These are phyloP conservation scores for Myotis vivesi DNA, from an alignment of 2,797 vertebrate genomes.

Conservation along the genomic window DNA sequence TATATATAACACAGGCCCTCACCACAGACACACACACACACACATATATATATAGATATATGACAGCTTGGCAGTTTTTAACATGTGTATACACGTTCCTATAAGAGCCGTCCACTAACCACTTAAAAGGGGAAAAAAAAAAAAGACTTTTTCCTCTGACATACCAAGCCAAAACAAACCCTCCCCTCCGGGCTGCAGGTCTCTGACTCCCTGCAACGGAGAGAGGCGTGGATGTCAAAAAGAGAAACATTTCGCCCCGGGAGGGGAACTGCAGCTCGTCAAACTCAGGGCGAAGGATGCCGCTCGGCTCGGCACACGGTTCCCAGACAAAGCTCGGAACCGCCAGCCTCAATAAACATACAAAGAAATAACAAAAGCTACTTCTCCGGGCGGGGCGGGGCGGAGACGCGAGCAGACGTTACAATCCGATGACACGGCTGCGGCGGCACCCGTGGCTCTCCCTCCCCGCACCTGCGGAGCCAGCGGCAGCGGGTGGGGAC, in stretches of 20 bases:
- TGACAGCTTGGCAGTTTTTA: neutral
- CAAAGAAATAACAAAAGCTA: constrained; percentile 48
- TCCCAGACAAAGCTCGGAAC: constrained; percentile 68
- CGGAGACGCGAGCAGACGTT: constrained; percentile 16
- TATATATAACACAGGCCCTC: too few relatives aligned
- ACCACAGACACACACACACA: too few relatives aligned
- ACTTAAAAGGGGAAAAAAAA: neutral
- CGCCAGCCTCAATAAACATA: neutral
- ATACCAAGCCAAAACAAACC: neutral
- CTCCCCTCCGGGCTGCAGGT: neutral
- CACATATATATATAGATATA: too few relatives aligned
- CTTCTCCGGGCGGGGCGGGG: neutral
- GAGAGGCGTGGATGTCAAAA: neutral
- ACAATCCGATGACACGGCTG: neutral
- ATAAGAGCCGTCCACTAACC: neutral
- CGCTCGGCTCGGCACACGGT: neutral
- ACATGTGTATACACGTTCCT: neutral
- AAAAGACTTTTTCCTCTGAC: neutral
- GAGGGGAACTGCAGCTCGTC: neutral
- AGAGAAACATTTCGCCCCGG: neutral
- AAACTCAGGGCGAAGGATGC: neutral
- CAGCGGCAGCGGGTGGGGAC: fast-evolving
- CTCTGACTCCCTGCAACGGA: neutral
- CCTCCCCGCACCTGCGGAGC: neutral
- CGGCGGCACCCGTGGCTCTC: neutral